Conservation (phyloP, 2,888 invertebrate genomes). For the Drosophila antonietae region DNA sequence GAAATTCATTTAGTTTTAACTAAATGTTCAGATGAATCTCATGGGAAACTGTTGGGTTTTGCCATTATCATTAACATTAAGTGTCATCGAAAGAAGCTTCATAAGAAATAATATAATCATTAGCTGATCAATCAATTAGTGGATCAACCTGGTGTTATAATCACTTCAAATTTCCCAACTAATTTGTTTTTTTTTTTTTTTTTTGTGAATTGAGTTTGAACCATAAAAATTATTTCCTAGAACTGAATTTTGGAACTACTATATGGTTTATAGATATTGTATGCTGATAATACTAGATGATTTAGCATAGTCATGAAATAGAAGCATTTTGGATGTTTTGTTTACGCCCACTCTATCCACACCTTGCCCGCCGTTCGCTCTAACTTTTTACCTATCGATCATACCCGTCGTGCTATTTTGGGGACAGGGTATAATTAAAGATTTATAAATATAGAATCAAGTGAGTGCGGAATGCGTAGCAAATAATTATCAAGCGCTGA, state of each 20-base stretch:
- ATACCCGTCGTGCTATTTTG: not conserved
- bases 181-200: too few species aligned
- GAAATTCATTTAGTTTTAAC: not conserved
- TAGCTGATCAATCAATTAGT: constrained; percentile 3
- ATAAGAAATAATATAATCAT: not conserved
- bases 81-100: not conserved
- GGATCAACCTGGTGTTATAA: not conserved
- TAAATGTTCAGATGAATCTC: not conserved
- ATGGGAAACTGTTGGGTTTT: not conserved
- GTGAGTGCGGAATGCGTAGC: constrained; percentile 27
- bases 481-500: constrained; percentile 31
- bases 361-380: too few species aligned
- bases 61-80: not conserved
- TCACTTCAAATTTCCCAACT: not conserved
- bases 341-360: not conserved
- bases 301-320: not conserved
- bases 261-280: not conserved
- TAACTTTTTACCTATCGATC: not conserved
- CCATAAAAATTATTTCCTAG: not conserved
- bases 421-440: not conserved
- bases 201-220: not conserved
- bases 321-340: not conserved
- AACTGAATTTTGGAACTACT: not conserved
- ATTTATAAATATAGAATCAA: constrained; percentile 26
- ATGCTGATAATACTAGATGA: not conserved